Base-by-base conservation (phyloP, 2,888 invertebrate genomes). In the Aleiodes alternator region DNA sequence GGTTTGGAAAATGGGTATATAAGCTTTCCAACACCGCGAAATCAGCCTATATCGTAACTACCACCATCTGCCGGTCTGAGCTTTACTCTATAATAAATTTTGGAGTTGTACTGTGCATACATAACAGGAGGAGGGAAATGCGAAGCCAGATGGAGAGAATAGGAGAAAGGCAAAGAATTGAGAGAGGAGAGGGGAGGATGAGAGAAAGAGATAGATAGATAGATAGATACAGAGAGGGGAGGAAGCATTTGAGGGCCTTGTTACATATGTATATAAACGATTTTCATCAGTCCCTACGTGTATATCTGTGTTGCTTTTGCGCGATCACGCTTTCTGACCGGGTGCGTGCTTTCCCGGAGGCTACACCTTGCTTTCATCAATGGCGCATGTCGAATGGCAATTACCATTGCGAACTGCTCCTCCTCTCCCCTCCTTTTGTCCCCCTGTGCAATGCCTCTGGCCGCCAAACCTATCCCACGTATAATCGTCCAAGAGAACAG, bases 321-420 rank as follows among this genome's bases (percentile, higher is more conserved):
- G 48, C 48, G 12, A 64, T 43, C 64, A 64, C 48, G 64, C 64
- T 64, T 43, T 64, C 64, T 64, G 64, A 43, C 48, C 43, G 23
- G 64, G 48, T 64, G 64, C 48, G 64, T 64, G 64, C 64, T 64
- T 64, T 64, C 48, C 64, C 48, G 43, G 43, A 48, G 64, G 64
- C 14, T 11, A 29, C 68, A 23, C 50, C 68, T 16, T 14, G 68
- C 51, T 51, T 51, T 68, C 68, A 68, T 68, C 68, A 68, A 68
- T 68, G 51, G 68, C 51, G 51, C 50, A 68, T 68, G 68, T 68
- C 68, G 68, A 68, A 68, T 68, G 68, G 68, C 68, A 68, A 68
- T 68, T 68, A 68, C 68, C 68, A 68, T 51, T 68, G 51, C 51
- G 16, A 50, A 51, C 51, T 68, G 29, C 51, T 34, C 51, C 68